Evolutionary conservation across 2,888 invertebrate species (phyloP).

Genomic region (Carterocephalus palaemon): DNA sequence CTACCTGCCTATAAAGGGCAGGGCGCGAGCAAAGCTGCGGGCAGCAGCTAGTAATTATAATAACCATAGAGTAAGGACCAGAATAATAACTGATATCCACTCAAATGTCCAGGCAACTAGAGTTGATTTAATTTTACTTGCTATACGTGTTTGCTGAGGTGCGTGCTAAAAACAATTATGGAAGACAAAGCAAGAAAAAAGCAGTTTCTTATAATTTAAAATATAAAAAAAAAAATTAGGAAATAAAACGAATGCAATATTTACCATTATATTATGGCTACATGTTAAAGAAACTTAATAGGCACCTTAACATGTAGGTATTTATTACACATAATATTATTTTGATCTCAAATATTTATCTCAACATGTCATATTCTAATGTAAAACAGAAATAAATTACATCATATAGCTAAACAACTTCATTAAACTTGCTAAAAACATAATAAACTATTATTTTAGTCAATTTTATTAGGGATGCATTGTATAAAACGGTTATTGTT

Average conservation of each 20-base stretch:
- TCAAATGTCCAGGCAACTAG: too few species aligned
- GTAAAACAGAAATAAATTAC: conserved; percentile 21
- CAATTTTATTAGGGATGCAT: too few species aligned
- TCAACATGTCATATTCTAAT: conserved; percentile 5
- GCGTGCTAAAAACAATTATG: not conserved
- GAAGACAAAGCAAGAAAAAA: conserved; percentile 1
- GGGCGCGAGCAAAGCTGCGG: too few species aligned
- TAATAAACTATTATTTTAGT: conserved; percentile 2
- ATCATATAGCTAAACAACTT: conserved; percentile 15
- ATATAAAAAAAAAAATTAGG: too few species aligned
- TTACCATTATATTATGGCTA: not conserved
- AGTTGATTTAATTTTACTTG: too few species aligned
- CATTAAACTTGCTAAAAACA: conserved; percentile 2
- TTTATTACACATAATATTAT: too few species aligned
- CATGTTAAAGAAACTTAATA: not conserved
- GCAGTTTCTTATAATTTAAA: too few species aligned
- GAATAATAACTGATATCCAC: too few species aligned
- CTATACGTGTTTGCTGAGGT: not conserved
- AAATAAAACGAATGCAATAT: too few species aligned
- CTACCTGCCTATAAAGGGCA: too few species aligned
- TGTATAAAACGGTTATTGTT: conserved; percentile 13
- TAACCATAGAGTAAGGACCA: too few species aligned
- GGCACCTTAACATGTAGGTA: conserved; percentile 5
- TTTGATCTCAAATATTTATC: not conserved
- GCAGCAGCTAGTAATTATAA: too few species aligned